Percentiles rank a stretch among this genome's conserved stretches.
phyloP scores from a whole-genome alignment of 2,888 invertebrate species.

The Dermolepida albohirtum region DNA sequence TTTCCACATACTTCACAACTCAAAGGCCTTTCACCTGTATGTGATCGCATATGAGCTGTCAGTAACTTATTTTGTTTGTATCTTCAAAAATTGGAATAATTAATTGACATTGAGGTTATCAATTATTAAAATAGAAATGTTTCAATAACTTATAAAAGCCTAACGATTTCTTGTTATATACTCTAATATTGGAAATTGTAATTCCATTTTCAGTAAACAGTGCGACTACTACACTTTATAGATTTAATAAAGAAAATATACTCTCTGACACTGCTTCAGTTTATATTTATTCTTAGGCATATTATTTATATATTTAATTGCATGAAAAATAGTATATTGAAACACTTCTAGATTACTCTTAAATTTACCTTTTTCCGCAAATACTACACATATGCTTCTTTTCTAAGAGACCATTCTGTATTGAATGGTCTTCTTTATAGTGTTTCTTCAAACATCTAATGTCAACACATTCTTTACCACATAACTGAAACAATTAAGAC shows the following conservation, averaged over 20 bases:
- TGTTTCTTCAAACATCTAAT: constrained; percentile 55
- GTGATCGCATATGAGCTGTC: constrained; percentile 59
- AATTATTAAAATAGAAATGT: too few species aligned
- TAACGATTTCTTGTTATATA: too few species aligned
- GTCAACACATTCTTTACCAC: constrained; percentile 58
- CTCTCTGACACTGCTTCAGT: too few species aligned
- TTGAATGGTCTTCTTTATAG: constrained; percentile 46
- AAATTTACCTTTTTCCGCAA: constrained; percentile 60
- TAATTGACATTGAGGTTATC: background rate
- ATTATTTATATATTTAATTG: too few species aligned
- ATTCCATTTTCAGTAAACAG: too few species aligned
- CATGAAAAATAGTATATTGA: background rate
- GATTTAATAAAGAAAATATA: too few species aligned
- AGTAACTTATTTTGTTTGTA: constrained; percentile 61
- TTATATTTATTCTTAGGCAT: too few species aligned
- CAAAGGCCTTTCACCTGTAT: constrained; percentile 62
- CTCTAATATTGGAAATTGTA: too few species aligned
- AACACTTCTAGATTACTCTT: background rate
- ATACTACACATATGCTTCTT: constrained; percentile 60
- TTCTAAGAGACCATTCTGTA: constrained; percentile 49
- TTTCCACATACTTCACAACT: constrained; percentile 62
- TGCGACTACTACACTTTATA: too few species aligned
- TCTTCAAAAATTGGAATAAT: constrained; percentile 48
- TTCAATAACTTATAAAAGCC: too few species aligned
- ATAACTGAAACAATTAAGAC: constrained; percentile 53